Evolutionary conservation across 53 echinoderm and acorn worm species (phyloP).

Genomic region (Luidia sarsii): DNA sequence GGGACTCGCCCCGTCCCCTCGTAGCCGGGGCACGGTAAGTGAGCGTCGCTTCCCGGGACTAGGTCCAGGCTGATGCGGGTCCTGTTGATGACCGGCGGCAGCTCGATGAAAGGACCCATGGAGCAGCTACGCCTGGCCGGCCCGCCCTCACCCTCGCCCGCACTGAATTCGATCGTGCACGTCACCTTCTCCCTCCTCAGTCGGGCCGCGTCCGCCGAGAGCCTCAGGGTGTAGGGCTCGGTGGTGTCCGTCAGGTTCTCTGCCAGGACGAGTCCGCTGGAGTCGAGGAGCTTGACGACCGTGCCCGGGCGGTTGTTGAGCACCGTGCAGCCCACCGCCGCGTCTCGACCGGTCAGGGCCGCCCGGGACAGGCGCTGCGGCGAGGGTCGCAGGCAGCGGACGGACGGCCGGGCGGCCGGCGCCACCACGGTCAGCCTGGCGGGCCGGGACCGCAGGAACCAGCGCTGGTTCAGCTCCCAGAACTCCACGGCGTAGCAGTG

Average conservation of each 20-base stretch:
- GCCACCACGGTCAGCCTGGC: conserved; percentile 56
- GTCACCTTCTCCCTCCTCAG: conserved; percentile 8
- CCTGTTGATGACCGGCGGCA: conserved; percentile 14
- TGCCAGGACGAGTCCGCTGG: not conserved
- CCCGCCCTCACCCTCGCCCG: conserved; percentile 4
- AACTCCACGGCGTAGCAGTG: conserved; percentile 75
- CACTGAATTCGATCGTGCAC: conserved; percentile 42
- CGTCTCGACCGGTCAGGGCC: not conserved
- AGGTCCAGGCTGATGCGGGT: conserved; percentile 17
- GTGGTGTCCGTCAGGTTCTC: conserved; percentile 7
- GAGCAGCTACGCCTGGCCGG: conserved; percentile 33
- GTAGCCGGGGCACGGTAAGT: conserved; percentile 31
- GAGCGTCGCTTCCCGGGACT: conserved; percentile 33
- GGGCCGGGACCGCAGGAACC: conserved; percentile 57
- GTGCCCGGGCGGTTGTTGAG: conserved; percentile 24
- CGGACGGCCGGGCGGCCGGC: conserved; percentile 1
- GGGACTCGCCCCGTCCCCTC: conserved; percentile 13
- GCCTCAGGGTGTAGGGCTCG: conserved; percentile 10
- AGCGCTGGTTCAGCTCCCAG: conserved; percentile 66
- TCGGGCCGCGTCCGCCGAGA: conserved; percentile 1
- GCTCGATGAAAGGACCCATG: conserved; percentile 37
- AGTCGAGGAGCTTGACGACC: conserved; percentile 15
- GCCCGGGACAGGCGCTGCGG: not conserved
- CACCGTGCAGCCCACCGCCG: conserved; percentile 44
- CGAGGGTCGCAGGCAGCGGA: conserved; percentile 34